A percentile compares a stretch with the other conserved stretches of the same genome.
phyloP scores from a whole-genome alignment of 2,888 invertebrate genomes.

The Megamerina dolium region DNA sequence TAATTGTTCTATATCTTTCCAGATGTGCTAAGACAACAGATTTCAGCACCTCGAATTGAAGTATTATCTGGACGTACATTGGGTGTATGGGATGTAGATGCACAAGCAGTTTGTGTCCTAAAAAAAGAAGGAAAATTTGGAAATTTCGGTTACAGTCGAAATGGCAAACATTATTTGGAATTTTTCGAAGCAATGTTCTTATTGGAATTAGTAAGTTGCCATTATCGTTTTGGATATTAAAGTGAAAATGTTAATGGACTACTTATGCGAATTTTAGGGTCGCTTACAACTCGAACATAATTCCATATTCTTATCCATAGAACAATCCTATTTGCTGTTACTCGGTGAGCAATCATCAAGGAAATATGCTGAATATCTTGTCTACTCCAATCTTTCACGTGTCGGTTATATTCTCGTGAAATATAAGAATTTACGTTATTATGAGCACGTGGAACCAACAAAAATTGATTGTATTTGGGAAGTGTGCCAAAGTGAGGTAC shows the following conservation, averaged over 20 bases:
- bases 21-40: constrained; percentile 34
- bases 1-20: no score
- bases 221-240: not conserved
- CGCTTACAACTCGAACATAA: constrained; percentile 40
- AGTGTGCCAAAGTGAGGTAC: constrained; percentile 27
- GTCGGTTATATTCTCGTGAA: constrained; percentile 41
- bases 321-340: constrained; percentile 41
- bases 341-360: constrained; percentile 33
- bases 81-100: constrained; percentile 33
- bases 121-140: constrained; percentile 45
- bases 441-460: constrained; percentile 9
- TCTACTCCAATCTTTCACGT: constrained; percentile 41
- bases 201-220: constrained; percentile 38
- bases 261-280: constrained; percentile 29
- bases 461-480: constrained; percentile 41
- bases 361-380: constrained; percentile 38
- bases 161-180: constrained; percentile 36
- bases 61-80: constrained; percentile 34
- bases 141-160: constrained; percentile 36
- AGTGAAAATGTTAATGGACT: not conserved
- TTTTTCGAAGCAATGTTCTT: constrained; percentile 42
- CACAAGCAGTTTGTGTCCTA: constrained; percentile 34
- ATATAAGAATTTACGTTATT: constrained; percentile 26
- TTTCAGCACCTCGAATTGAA: constrained; percentile 39
- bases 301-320: constrained; percentile 35